Base-by-base conservation (phyloP, 1,140 invertebrate genomes). In the Drusus annulatus region DNA sequence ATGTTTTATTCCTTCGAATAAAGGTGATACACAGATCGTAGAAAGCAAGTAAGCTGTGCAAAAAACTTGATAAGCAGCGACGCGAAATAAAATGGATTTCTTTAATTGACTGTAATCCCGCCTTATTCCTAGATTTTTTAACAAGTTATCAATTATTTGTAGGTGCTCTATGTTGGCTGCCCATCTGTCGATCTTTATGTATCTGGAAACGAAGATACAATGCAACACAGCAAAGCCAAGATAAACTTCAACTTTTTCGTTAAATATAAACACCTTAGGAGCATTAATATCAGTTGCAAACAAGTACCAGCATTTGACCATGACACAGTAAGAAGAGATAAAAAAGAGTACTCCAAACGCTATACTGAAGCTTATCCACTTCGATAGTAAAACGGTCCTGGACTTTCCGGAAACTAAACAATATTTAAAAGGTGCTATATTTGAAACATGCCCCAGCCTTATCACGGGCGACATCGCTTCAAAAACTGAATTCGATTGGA, bases 381-480 rank as follows among this genome's bases (percentile, higher is more conserved):
- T 45, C 36, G 10, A 13, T 8, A 45, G 5, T 45, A 45, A 13
- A 45, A 45, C 36, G 8, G 36, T 13, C 36, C 13, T 45, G 13
- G 36, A 10, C 13, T 45, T 45, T 13, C 36, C 36, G 36, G 36
- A 45, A 45, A 45, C 10, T 13, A 13, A 45, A 2, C 8, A 45
- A 45, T 45, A 45, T 45, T 45, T 13, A 10, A 45, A 45, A 45
- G 36, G 36, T 1, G 36, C 23, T 13, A 17, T 60, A 7, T 15
- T 60, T 23, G 56, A 21, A 3, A 19, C 1, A 8, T 19, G 56
- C 3, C 16, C 56, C 3, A 60, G 17, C 6, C 8, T 60, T 4
- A 60, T 19, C 8, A 60, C 19, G 6, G 56, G 56, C 17, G 56
- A 60, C 56, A 60, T 60, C 23, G 56, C 56, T 60, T 60, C 56